phyloP scores from a whole-genome alignment of 2,113 vertebrate genomes.

The Amblyopsis rosae region DNA sequence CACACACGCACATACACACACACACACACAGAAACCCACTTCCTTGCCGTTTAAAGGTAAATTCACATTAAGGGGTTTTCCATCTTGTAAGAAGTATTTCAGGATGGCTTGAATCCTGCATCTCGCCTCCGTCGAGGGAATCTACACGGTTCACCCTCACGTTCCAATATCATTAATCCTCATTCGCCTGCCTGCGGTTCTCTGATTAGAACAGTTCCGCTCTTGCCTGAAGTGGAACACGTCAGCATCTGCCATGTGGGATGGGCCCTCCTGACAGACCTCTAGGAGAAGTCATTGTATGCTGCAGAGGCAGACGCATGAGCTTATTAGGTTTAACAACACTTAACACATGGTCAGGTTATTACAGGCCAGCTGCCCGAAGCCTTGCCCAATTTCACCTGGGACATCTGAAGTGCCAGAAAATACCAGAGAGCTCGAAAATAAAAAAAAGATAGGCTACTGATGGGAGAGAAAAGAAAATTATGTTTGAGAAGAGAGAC shows the following conservation, averaged over 20 bases:
- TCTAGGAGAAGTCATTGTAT: not conserved
- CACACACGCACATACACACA: not conserved
- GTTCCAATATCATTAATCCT: slow-evolving; percentile 61
- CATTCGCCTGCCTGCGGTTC: slow-evolving; percentile 31
- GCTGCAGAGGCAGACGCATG: slow-evolving; percentile 19
- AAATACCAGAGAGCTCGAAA: not conserved
- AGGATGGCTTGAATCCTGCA: slow-evolving; percentile 30
- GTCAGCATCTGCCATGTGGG: slow-evolving; percentile 34
- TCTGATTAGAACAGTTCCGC: slow-evolving; percentile 43
- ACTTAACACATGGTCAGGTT: slow-evolving; percentile 8
- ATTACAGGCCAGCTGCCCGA: not conserved
- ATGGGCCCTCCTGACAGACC: slow-evolving; percentile 13
- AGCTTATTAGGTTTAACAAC: slow-evolving; percentile 27
- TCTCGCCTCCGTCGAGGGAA: slow-evolving; percentile 41
- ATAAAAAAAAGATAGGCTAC: not conserved
- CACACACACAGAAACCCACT: not conserved
- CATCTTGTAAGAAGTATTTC: slow-evolving; percentile 9
- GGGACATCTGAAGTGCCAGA: not conserved
- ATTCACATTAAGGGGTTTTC: slow-evolving; percentile 21
- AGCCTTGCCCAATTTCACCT: slow-evolving; percentile 3
- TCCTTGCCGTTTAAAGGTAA: not conserved
- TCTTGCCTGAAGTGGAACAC: not conserved
- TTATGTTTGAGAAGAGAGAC: too few relatives aligned
- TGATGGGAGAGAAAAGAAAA: not conserved
- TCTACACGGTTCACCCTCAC: slow-evolving; percentile 42